phyloP scores from a whole-genome alignment of 2,797 vertebrate species.

The Australoheros facetus region DNA sequence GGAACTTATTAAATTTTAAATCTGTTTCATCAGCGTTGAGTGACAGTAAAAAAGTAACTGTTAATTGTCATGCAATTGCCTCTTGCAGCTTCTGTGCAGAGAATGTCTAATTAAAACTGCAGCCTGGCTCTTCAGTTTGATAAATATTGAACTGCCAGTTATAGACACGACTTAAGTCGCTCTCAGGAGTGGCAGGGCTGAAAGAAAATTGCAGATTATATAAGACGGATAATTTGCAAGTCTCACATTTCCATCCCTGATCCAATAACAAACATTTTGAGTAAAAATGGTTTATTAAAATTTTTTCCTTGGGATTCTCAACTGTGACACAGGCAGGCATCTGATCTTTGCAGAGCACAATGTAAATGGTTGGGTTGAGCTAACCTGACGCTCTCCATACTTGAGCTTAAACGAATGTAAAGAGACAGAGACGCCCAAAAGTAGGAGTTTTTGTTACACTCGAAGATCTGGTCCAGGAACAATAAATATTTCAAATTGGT shows the following conservation, averaged over 20 bases:
- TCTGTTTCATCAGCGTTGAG: conserved; percentile 21
- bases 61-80: conserved; percentile 27
- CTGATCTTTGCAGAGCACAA: conserved; percentile 68
- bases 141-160: conserved; percentile 69
- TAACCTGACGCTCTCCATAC: conserved; percentile 58
- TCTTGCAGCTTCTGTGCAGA: conserved; percentile 19
- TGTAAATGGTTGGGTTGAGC: conserved; percentile 69
- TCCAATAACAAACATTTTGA: conserved; percentile 67
- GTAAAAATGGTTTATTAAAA: conserved; percentile 71
- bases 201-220: conserved; percentile 62
- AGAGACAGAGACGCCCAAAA: conserved; percentile 44
- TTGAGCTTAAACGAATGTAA: conserved; percentile 62
- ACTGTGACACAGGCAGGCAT: conserved; percentile 29
- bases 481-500: background rate
- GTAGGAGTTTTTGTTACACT: conserved; percentile 6
- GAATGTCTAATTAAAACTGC: conserved; percentile 60
- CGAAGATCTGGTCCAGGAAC: background rate
- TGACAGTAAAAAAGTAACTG: conserved; percentile 29
- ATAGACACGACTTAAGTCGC: conserved; percentile 59
- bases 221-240: conserved; percentile 52
- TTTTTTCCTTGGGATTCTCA: conserved; percentile 26
- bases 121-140: conserved; percentile 44
- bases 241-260: conserved; percentile 57
- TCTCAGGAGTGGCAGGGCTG: conserved; percentile 35
- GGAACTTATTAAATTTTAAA: background rate